These are phyloP conservation scores for Oxystoma pomonae DNA, from an alignment of 2,888 invertebrate genomes.

Conservation along the genomic window DNA sequence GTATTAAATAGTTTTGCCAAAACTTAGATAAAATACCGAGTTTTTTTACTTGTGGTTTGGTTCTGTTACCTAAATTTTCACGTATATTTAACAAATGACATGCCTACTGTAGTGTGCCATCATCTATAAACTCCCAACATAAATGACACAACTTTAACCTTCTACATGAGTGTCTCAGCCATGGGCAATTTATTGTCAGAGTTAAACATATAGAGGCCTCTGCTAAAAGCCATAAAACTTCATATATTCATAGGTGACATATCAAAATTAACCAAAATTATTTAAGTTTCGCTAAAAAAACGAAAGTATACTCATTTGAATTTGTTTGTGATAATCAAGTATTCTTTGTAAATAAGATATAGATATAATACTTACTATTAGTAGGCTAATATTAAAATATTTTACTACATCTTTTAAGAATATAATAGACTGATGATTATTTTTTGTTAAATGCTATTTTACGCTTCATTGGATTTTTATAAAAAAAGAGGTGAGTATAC, in stretches of 20 bases:
- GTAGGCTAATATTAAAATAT: constrained; percentile 35
- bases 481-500: constrained; percentile 31
- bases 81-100: too few species aligned
- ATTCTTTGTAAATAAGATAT: constrained; percentile 34
- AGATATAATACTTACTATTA: constrained; percentile 9
- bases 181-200: too few species aligned
- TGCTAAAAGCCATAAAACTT: too few species aligned
- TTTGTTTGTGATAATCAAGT: constrained; percentile 36
- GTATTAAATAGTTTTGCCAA: too few species aligned
- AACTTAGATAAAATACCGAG: too few species aligned
- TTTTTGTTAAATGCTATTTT: constrained; percentile 35
- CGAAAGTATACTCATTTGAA: constrained; percentile 27
- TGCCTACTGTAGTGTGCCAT: too few species aligned
- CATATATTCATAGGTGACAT: background rate
- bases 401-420: constrained; percentile 37
- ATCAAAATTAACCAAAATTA: background rate
- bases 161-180: too few species aligned
- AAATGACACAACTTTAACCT: too few species aligned
- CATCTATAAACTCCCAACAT: too few species aligned
- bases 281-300: background rate
- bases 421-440: constrained; percentile 45
- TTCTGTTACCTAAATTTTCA: too few species aligned
- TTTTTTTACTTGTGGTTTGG: too few species aligned
- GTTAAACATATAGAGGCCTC: too few species aligned
- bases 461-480: constrained; percentile 29